phyloP scores from a whole-genome alignment of 2,888 invertebrate genomes.

The Thymelicus acteon region DNA sequence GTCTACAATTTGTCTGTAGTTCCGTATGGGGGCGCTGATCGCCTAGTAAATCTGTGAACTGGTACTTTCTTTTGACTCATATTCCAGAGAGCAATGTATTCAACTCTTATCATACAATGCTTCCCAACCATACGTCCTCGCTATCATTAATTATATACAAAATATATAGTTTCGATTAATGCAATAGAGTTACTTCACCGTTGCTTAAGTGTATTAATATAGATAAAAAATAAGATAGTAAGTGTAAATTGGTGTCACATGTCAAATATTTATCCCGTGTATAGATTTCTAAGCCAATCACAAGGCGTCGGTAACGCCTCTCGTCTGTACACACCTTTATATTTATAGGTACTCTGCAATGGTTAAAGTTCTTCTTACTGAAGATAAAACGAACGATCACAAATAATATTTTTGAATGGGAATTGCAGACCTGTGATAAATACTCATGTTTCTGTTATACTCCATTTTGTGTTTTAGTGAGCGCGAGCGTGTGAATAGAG shows the following conservation, averaged over 20 bases:
- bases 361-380: too few relatives aligned
- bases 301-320: not conserved
- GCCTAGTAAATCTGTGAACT: too few relatives aligned
- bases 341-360: not conserved
- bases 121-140: not conserved
- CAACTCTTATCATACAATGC: not conserved
- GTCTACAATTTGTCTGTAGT: not conserved
- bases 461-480: not conserved
- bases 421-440: slow-evolving; percentile 23
- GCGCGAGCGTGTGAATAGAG: not conserved
- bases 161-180: slow-evolving; percentile 18
- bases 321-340: not conserved
- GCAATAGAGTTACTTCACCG: slow-evolving; percentile 14
- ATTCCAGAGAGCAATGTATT: not conserved
- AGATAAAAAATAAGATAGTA: slow-evolving; percentile 12
- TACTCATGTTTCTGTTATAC: slow-evolving; percentile 6
- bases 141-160: slow-evolving; percentile 1
- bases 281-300: not conserved
- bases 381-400: not conserved
- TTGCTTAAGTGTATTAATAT: slow-evolving; percentile 22
- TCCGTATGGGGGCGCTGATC: not conserved
- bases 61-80: not conserved
- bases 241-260: slow-evolving; percentile 14
- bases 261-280: slow-evolving; percentile 5
- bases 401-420: not conserved